These are phyloP conservation scores for Diorhabda elongata DNA, from an alignment of 1,140 invertebrate species.

Conservation along the genomic window DNA sequence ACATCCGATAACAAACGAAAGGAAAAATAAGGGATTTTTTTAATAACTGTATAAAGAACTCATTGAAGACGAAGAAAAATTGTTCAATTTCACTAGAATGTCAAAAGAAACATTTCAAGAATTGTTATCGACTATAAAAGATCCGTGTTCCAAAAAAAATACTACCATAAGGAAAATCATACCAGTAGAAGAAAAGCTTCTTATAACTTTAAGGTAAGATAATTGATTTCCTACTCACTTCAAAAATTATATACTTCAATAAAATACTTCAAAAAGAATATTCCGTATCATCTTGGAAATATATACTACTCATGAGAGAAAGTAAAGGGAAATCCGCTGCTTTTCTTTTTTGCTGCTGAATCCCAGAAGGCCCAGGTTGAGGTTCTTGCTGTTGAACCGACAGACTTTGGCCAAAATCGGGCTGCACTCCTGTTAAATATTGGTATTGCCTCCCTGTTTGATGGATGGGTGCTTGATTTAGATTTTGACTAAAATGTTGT, in stretches of 20 bases:
- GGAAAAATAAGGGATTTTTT: conserved; percentile 13
- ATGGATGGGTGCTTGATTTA: neutral
- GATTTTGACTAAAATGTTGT: neutral
- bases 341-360: conserved; percentile 3
- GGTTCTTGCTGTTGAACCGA: conserved; percentile 10
- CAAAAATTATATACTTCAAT: neutral
- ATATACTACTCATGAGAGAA: neutral
- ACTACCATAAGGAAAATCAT: conserved; percentile 17
- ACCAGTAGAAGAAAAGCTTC: conserved; percentile 19
- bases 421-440: neutral
- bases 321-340: neutral
- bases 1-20: conserved; percentile 1
- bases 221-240: conserved; percentile 7
- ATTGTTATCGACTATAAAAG: conserved; percentile 9
- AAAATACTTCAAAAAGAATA: neutral
- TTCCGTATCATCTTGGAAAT: neutral
- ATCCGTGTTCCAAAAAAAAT: conserved; percentile 13
- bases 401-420: neutral
- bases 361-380: conserved; percentile 12
- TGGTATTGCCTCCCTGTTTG: neutral
- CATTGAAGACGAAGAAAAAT: conserved; percentile 8
- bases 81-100: conserved; percentile 15
- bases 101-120: conserved; percentile 15
- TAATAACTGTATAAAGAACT: conserved; percentile 9
- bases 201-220: conserved; percentile 19